A percentile compares a stretch with the other conserved stretches of the same genome.
Conservation (phyloP, 2,888 invertebrate genomes). For the Drosophila dives region DNA sequence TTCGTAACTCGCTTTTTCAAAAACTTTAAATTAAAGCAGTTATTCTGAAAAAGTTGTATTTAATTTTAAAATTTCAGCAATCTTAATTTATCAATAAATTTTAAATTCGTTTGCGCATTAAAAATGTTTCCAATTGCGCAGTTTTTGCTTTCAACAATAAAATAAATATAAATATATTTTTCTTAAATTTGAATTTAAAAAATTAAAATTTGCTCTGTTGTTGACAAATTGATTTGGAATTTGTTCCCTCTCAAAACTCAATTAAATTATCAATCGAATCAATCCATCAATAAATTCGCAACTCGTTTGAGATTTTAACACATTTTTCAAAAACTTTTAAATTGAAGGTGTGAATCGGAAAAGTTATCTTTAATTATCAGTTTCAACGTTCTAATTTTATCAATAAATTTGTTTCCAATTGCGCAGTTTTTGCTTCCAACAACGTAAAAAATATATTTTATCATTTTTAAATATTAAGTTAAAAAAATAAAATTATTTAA, state of each 20-base stretch:
- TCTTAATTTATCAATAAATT: not conserved
- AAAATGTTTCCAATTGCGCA: slow-evolving; percentile 3
- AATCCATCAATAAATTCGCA: slow-evolving; percentile 11
- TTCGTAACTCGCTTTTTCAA: not conserved
- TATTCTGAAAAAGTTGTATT: not conserved
- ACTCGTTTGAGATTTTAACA: not conserved
- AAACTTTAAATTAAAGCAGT: not conserved
- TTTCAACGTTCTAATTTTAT: not conserved
- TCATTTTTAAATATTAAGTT: not conserved
- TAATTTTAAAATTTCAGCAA: not conserved
- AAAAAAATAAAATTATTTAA: not conserved
- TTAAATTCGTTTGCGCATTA: not conserved
- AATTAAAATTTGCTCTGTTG: not conserved
- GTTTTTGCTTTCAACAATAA: not conserved
- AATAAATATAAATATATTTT: not conserved
- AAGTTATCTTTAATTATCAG: not conserved
- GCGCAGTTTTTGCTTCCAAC: not conserved
- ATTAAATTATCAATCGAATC: slow-evolving; percentile 18
- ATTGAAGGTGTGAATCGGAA: not conserved
- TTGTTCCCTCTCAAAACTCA: too few relatives aligned
- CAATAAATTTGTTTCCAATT: not conserved
- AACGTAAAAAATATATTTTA: not conserved
- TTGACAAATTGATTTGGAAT: not conserved
- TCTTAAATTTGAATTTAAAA: not conserved
- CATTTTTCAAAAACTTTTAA: not conserved